Evolutionary conservation across 2,888 invertebrate species (phyloP), one percentile per base, ranked within the genome.

Genomic region (Drosophila borborema): DNA sequence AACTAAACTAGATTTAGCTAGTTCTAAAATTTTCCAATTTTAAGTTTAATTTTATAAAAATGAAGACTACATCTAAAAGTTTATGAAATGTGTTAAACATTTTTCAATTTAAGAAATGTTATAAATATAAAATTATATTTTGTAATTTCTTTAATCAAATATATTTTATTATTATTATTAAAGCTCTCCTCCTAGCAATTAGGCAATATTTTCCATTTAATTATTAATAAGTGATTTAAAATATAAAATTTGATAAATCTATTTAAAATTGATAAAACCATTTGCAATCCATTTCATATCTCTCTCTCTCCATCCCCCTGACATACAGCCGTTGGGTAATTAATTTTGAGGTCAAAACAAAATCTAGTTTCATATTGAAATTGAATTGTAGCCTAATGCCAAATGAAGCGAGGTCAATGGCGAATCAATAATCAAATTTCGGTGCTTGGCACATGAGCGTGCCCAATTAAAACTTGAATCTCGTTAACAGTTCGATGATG

Each of bases 401-500:
- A 43, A 41, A 8, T 14, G 46, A 16, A 46, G 46, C 23, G 38
- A 20, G 62, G 64, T 34, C 38, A 40, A 16, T n/a, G 12, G 18
- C 5, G 18, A 63, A 34, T 48, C 28, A 18, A 48, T 38, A 38
- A 59, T 23, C 12, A 23, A 59, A 59, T n/a, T 58, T 36, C 12
- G 36, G n/a, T 20, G 18, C 18, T 12, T 5, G 28, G n/a, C n/a
- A 41, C n/a, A 8, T n/a, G n/a, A 41, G 7, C n/a, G 14, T 20
- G 51, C 6, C 12, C 9, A 51, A 18, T 36, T 20, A 53, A 14
- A 20, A n/a, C 14, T 53, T 9, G 36, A 20, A 20, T 38, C 3
- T 23, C 14, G 36, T 36, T 14, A 65, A 10, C 8, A 76, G 3
- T 49, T 86, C 86, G 12, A 90, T 3, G 3, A 48, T 12, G 7